Evolutionary conservation across 2,888 invertebrate genomes (phyloP).

Genomic region (Zygaena filipendulae): DNA sequence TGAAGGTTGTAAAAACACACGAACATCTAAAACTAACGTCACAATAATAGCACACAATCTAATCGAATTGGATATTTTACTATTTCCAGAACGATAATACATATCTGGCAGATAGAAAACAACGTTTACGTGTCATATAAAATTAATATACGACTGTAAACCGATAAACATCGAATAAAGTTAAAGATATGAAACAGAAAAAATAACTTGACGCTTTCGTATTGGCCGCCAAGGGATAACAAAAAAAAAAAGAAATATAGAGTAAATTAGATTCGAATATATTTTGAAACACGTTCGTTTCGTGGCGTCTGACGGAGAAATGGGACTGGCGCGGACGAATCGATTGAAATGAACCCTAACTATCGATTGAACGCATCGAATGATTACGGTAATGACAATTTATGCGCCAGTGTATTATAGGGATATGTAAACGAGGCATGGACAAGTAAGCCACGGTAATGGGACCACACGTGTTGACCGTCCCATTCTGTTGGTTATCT

Average conservation of each 20-base stretch:
- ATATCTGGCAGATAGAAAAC: conserved; percentile 15
- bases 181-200: conserved; percentile 40
- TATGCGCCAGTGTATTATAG: conserved; percentile 46
- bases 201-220: background rate
- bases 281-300: conserved; percentile 26
- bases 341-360: conserved; percentile 38
- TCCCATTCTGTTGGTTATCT: no score
- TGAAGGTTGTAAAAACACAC: no score
- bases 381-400: conserved; percentile 63
- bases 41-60: no score
- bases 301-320: conserved; percentile 39
- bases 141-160: conserved; percentile 46
- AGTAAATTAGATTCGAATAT: conserved; percentile 25
- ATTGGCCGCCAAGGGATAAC: background rate
- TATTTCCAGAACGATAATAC: no score
- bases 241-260: conserved; percentile 19
- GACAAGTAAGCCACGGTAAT: conserved; percentile 41
- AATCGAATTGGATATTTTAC: no score
- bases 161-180: conserved; percentile 44
- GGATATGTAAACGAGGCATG: conserved; percentile 53
- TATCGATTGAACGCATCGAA: conserved; percentile 49
- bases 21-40: no score
- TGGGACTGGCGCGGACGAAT: conserved; percentile 30
- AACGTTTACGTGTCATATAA: no score
- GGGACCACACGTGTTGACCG: conserved; percentile 44